Evolutionary conservation across 1,140 invertebrate species (phyloP), one percentile per base, ranked within the genome.

Genomic region (Bombus turneri): DNA sequence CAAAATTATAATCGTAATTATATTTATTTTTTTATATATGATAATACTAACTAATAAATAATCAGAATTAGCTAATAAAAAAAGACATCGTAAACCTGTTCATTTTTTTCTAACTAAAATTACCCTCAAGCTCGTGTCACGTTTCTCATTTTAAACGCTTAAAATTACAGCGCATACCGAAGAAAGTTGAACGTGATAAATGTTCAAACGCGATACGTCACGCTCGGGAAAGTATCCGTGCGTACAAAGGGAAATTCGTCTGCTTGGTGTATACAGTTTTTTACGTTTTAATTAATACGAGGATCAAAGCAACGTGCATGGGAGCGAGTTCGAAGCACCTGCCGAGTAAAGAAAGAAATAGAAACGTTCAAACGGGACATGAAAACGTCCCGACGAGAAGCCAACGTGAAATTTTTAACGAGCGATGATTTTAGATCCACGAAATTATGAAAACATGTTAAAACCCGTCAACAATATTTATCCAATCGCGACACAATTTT

Each of bases 261-360:
- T n/a, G 66, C 25, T 71, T 34, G 37, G 8, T 39, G 77, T 39
- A 18, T 53, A 53, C 57, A 80, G 53, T 79, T 85, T 71, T 41
- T 80, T 80, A 79, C 57, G 13, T 80, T 85, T 85, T 80, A 80
- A 85, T 85, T 80, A 85, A 79, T 80, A 41, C 5, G 13, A 85
- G 5, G 53, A 59, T 80, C 83, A 85, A 85, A 80, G 83, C 83
- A 22, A 5, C 71, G 22, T 13, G n/a, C 43, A 31, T 69, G 69
- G 22, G 47, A 53, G 25, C n/a, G 53, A 28, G 57, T 85, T 85
- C 77, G 68, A 80, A 85, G 31, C 68, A 37, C 9, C 68, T 8
- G 22, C 31, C 81, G 39, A 18, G 53, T 22, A 47, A 57, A 69
- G 34, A 83, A 72, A 73, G 39, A 76, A 79, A 31, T 39, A 9